These are phyloP conservation scores for Strigamia transsilvanica DNA, from an alignment of 2,888 invertebrate species.

Conservation along the genomic window DNA sequence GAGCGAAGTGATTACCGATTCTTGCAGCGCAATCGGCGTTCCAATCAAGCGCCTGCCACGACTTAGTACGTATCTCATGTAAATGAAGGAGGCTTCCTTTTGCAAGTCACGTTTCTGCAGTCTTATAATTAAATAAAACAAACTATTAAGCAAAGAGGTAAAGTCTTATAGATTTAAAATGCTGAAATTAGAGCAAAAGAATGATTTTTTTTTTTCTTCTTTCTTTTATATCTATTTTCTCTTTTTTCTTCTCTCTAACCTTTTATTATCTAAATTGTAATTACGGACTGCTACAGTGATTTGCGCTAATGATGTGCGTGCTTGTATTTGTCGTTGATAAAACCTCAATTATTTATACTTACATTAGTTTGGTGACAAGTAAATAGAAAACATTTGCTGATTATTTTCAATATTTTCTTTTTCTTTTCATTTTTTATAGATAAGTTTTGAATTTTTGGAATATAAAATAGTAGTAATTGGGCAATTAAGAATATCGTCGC, in stretches of 20 bases:
- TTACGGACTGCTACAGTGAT: background rate
- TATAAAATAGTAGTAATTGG: background rate
- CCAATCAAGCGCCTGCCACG: slow-evolving; percentile 37
- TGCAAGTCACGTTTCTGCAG: slow-evolving; percentile 29
- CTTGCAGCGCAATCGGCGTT: slow-evolving; percentile 41
- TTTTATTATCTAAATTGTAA: slow-evolving; percentile 35
- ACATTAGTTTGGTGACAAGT: slow-evolving; percentile 6
- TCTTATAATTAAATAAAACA: slow-evolving; percentile 29
- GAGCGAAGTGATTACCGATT: slow-evolving; percentile 39
- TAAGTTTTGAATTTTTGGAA: background rate
- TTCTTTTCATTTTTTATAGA: background rate
- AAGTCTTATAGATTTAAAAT: slow-evolving; percentile 15
- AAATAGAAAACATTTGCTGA: background rate
- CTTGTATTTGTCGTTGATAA: slow-evolving; percentile 15
- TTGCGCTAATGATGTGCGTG: slow-evolving; percentile 34
- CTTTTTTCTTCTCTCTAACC: background rate
- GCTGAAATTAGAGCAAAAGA: background rate
- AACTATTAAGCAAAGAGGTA: slow-evolving; percentile 26
- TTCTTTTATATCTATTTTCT: background rate
- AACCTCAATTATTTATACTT: background rate
- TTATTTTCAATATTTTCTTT: background rate
- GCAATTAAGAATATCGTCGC: background rate
- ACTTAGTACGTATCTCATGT: slow-evolving; percentile 39
- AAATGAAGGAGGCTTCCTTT: slow-evolving; percentile 26
- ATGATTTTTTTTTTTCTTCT: background rate